Percentiles rank a stretch among this genome's conserved stretches.
Conservation (phyloP, 30 jellyfish, hydroid and myxozoan species). For the Aurelia sp. region DNA sequence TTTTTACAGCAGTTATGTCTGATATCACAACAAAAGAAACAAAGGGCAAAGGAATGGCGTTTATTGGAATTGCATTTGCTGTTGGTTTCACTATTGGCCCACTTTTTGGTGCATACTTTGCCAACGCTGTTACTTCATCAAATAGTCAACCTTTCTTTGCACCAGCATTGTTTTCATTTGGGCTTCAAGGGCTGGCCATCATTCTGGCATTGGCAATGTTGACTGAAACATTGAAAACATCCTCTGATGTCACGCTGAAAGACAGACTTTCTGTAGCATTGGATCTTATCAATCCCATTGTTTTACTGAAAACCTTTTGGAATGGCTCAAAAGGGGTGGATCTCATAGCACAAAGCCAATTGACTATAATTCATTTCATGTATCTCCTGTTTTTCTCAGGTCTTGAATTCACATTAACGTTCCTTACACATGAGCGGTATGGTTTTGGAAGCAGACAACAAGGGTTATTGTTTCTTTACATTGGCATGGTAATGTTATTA, state of each 20-base stretch:
- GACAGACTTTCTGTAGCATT: constrained; percentile 44
- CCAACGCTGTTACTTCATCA: constrained; percentile 34
- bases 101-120: constrained; percentile 94
- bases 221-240: constrained; percentile 54
- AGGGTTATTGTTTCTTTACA: constrained; percentile 84
- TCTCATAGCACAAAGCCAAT: neutral
- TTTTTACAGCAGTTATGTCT: constrained; percentile 86
- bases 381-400: constrained; percentile 91
- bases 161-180: constrained; percentile 82
- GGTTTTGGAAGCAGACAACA: constrained; percentile 79
- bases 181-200: constrained; percentile 72
- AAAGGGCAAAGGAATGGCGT: constrained; percentile 97
- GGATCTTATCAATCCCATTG: constrained; percentile 52
- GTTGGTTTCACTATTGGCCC: constrained; percentile 97
- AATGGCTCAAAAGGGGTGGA: neutral
- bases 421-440: constrained; percentile 86
- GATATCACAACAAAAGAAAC: constrained; percentile 83
- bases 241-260: neutral
- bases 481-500: constrained; percentile 81
- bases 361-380: constrained; percentile 58
- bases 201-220: constrained; percentile 47
- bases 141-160: constrained; percentile 44
- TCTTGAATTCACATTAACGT: constrained; percentile 91
- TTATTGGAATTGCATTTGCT: constrained; percentile 92
- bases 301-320: constrained; percentile 10